Evolutionary conservation across 2,797 vertebrate genomes (phyloP).

Genomic region (Pterois miles): DNA sequence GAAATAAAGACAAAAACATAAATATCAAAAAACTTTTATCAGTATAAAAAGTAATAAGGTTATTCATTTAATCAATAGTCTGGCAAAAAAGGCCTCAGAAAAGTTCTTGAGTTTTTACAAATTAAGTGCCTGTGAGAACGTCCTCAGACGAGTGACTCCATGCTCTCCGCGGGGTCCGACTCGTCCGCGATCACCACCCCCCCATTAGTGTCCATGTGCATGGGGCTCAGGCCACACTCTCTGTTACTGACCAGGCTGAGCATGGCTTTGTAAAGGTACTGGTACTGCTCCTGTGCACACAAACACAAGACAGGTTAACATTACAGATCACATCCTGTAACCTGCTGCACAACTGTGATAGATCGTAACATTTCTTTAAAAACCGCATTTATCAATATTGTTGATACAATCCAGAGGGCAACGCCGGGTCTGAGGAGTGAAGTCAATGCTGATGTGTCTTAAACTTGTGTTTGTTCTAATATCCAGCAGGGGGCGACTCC

Average conservation of each 20-base stretch:
- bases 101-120: slow-evolving; percentile 89
- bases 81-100: slow-evolving; percentile 99
- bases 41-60: slow-evolving; percentile 99
- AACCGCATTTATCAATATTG: neutral
- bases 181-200: slow-evolving; percentile 90
- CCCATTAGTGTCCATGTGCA: slow-evolving; percentile 93
- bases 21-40: slow-evolving; percentile 95
- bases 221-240: slow-evolving; percentile 90
- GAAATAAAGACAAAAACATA: slow-evolving; percentile 97
- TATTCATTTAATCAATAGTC: slow-evolving; percentile 98
- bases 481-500: too few species aligned
- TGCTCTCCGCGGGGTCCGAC: slow-evolving; percentile 96
- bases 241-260: slow-evolving; percentile 95
- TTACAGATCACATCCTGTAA: neutral
- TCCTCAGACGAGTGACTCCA: slow-evolving; percentile 97
- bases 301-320: slow-evolving; percentile 13
- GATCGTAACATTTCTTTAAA: neutral
- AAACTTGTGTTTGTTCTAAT: too few species aligned
- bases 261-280: slow-evolving; percentile 99
- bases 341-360: neutral
- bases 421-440: too few species aligned
- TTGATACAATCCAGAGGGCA: neutral
- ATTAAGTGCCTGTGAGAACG: slow-evolving; percentile 85
- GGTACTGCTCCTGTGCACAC: slow-evolving; percentile 93
- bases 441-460: too few species aligned